These are phyloP conservation scores for Hemistola chrysoprasaria DNA, from an alignment of 2,888 invertebrate genomes.

Conservation along the genomic window DNA sequence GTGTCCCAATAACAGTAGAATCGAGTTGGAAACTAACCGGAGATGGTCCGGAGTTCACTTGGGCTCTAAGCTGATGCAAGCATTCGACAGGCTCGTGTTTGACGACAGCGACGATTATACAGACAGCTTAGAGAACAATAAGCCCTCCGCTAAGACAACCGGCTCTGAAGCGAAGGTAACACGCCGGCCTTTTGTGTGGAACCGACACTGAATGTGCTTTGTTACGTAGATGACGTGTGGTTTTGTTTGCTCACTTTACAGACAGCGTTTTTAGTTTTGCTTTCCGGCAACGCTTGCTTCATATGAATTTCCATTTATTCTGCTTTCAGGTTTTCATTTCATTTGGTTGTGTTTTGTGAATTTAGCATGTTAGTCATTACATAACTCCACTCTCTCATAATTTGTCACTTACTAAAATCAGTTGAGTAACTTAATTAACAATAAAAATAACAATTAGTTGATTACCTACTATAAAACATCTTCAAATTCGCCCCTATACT, in stretches of 20 bases:
- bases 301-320: conserved; percentile 33
- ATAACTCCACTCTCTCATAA: no score
- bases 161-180: conserved; percentile 79
- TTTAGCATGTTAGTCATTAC: conserved; percentile 5
- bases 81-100: conserved; percentile 85
- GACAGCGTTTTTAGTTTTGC: conserved; percentile 36
- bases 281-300: conserved; percentile 42
- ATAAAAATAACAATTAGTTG: no score
- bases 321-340: conserved; percentile 32
- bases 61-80: conserved; percentile 87
- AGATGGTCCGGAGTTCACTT: conserved; percentile 89
- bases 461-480: no score
- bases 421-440: no score
- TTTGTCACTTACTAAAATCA: no score
- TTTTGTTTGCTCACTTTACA: conserved; percentile 42
- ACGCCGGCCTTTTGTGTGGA: conserved; percentile 43
- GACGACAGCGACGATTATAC: conserved; percentile 88
- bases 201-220: conserved; percentile 39
- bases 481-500: no score
- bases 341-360: conserved; percentile 8
- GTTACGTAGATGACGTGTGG: conserved; percentile 37
- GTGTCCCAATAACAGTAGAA: conserved; percentile 74
- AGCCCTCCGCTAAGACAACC: conserved; percentile 69
- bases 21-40: conserved; percentile 78
- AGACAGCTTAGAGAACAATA: conserved; percentile 87